These are phyloP conservation scores for Phytoseiulus persimilis DNA, from an alignment of 2,888 invertebrate genomes.

Conservation along the genomic window DNA sequence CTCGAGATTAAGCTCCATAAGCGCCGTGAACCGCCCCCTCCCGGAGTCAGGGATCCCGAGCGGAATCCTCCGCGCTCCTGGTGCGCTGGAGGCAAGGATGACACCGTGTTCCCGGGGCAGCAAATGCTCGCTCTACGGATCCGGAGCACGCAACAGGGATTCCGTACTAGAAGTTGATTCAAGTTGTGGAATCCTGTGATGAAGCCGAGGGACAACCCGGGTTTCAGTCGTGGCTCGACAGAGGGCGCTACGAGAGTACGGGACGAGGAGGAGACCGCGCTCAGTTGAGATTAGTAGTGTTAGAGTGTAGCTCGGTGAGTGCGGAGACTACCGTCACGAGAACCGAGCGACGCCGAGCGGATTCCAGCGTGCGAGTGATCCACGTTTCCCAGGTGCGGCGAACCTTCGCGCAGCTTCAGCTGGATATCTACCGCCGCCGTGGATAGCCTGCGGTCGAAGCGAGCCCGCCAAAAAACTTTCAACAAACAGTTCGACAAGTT, in stretches of 20 bases:
- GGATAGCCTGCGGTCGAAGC: not conserved
- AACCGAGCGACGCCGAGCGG: not conserved
- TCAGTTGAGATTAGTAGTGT: slow-evolving; percentile 5
- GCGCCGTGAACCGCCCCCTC: no score
- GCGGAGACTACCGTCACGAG: not conserved
- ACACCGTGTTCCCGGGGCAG: no score
- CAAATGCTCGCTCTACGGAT: no score
- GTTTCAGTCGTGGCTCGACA: not conserved
- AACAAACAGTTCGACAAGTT: not conserved
- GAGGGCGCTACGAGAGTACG: not conserved
- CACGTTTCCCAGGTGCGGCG: not conserved
- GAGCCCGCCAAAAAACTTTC: not conserved
- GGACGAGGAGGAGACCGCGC: not conserved
- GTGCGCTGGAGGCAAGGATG: no score
- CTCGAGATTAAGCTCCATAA: no score
- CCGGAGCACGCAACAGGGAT: no score
- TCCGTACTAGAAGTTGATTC: no score
- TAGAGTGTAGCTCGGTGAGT: not conserved
- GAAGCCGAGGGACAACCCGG: not conserved
- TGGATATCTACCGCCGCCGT: not conserved
- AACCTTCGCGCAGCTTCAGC: not conserved
- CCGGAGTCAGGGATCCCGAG: no score
- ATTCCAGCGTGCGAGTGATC: not conserved
- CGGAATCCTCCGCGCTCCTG: no score
- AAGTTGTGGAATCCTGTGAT: no score